Base-by-base conservation (phyloP, 1,140 invertebrate genomes). In the Augochlora pura region DNA sequence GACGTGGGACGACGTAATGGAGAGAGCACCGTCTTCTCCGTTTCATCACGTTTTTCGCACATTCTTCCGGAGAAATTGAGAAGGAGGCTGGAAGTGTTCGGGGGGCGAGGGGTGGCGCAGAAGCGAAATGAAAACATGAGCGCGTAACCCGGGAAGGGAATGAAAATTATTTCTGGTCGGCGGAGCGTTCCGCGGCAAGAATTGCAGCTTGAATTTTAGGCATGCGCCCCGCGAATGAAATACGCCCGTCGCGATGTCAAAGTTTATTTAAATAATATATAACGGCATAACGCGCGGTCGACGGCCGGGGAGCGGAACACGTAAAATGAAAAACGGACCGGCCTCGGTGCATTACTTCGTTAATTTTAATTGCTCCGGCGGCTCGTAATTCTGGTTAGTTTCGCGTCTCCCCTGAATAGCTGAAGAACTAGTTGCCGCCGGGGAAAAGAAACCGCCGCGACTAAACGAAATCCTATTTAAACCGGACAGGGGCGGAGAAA, bases 321-420 rank as follows among this genome's bases (percentile, higher is more conserved):
- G 32, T 0, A 23, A 70, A 72, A 78, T 78, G 38, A 72, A 72
- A 78, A 72, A 63, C 49, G 16, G 68, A 63, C n/a, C n/a, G 21
- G 27, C 16, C 14, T 5, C 60, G 52, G 42, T 75, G 73, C 69
- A 65, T 77, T 83, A 60, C 78, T 83, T 83, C 82, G 82, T 83
- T 83, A 83, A 83, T 81, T 83, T 83, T 81, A 83, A 83, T 83
- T 83, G 73, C 82, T 67, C 39, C 52, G 57, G 6, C 63, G 38
- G 27, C 60, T 54, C 69, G 60, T 46, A 57, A 64, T 72, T 78
- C 65, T 38, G 72, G 25, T 74, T 67, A 77, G 75, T 77, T 79
- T 66, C 39, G 63, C 49, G 46, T 42, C 16, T 16, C 57, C 25
- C 18, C 21, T 46, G 76, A 72, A 78, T 57, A 62, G 27, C 23